These are phyloP conservation scores for Heliconius himera DNA, from an alignment of 1,140 invertebrate genomes.

Conservation along the genomic window DNA sequence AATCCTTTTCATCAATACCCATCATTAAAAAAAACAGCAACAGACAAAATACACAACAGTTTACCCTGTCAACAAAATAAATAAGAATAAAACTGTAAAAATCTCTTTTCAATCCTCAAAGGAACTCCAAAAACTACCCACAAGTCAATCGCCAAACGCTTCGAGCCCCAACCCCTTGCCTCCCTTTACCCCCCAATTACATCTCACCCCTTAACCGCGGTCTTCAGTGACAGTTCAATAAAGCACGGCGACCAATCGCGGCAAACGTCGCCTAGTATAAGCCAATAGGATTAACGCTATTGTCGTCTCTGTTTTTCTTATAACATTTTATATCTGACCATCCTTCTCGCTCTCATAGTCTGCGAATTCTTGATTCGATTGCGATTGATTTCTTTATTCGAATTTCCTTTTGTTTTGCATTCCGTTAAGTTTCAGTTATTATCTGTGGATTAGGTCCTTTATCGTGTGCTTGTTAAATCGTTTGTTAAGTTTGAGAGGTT, in stretches of 20 bases:
- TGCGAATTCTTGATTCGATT: constrained; percentile 78
- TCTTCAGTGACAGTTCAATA: constrained; percentile 81
- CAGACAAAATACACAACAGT: background rate
- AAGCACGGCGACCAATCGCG: constrained; percentile 77
- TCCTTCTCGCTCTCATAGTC: constrained; percentile 59
- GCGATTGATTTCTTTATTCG: constrained; percentile 77
- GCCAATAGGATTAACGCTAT: constrained; percentile 80
- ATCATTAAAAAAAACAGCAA: background rate
- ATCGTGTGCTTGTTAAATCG: constrained; percentile 9
- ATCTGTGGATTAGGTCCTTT: constrained; percentile 44
- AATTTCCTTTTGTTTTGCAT: constrained; percentile 75
- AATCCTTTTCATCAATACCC: background rate
- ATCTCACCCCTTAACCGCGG: constrained; percentile 74
- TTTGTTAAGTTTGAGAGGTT: background rate
- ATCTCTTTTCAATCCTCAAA: constrained; percentile 47
- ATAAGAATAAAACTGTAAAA: constrained; percentile 23
- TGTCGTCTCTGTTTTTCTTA: constrained; percentile 48
- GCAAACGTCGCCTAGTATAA: constrained; percentile 80
- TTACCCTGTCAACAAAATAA: constrained; percentile 14
- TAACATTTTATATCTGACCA: constrained; percentile 33
- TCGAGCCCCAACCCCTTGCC: constrained; percentile 36
- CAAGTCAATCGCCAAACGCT: constrained; percentile 79
- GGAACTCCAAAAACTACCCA: constrained; percentile 77
- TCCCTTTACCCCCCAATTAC: constrained; percentile 74
- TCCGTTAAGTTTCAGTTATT: constrained; percentile 48